Base-by-base conservation (phyloP, 2,888 invertebrate species). In the Andrena praecox region DNA sequence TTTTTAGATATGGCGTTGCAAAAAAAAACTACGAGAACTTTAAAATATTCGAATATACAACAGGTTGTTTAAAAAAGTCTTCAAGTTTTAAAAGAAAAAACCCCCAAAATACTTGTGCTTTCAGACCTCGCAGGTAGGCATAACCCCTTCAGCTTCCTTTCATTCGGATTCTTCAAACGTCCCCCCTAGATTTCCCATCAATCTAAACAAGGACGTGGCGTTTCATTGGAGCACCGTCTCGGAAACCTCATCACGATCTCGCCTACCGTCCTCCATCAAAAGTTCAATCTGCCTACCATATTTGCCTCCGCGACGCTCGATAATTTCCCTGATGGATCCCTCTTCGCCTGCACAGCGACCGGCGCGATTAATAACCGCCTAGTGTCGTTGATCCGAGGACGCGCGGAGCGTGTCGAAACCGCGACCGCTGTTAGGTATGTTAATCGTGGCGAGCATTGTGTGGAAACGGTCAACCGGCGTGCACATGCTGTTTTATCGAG, bases 401-500 rank as follows among this genome's bases (percentile, higher is more conserved):
- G 80, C 50, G 67, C 63, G 1, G 12, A 48, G 48, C 62, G 48
- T 62, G 63, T 72, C 82, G 79, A 75, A 75, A 75, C 56, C 78
- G 60, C 69, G 62, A 50, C 24, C 48, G 52, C 69, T 74, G 54
- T 79, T 82, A 82, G 52, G 48, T 75, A 80, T 80, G 76, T 60
- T 82, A 83, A 83, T 83, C 67, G 67, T n/a, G 8, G 27, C 29
- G 24, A 6, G 69, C 54, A 81, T 83, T 77, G 81, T 81, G 64
- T 67, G 73, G 73, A 73, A 73, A 77, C 52, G 20, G 8, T 33
- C 24, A 24, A 20, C 20, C 24, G 60, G 75, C 33, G 33, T 5
- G 35, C 29, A 24, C 50, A 62, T 42, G 29, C 8, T 8, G 8
- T 20, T 42, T 20, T 8, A 12, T 60, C 60, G 12, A 2, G 0